Conservation (phyloP, 2,888 invertebrate species). For the Ennomos erosarius region DNA sequence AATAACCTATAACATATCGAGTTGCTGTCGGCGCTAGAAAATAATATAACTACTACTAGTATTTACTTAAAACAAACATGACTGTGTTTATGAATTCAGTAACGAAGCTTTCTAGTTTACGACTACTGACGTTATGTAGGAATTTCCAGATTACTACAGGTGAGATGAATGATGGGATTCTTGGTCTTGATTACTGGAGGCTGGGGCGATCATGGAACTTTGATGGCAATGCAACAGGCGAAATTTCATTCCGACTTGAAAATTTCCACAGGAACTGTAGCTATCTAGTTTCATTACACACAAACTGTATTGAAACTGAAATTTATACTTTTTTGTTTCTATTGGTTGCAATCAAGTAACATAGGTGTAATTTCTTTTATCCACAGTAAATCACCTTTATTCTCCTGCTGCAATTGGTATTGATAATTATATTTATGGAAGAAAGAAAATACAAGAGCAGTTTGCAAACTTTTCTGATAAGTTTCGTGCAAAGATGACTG, state of each 20-base stretch:
- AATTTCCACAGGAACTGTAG: too few relatives aligned
- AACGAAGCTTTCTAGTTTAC: conserved; percentile 50
- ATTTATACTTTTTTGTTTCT: too few relatives aligned
- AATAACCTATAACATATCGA: too few relatives aligned
- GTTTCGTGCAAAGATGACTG: conserved; percentile 89
- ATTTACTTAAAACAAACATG: conserved; percentile 46
- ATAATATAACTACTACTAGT: too few relatives aligned
- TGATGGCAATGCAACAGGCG: too few relatives aligned
- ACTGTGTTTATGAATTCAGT: conserved; percentile 56
- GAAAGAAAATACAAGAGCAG: conserved; percentile 84
- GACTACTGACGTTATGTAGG: conserved; percentile 47
- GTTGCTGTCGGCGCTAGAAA: too few relatives aligned
- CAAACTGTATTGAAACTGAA: too few relatives aligned
- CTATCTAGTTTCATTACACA: too few relatives aligned
- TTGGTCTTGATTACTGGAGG: too few relatives aligned
- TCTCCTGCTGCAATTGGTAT: conserved; percentile 86
- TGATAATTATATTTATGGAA: conserved; percentile 82
- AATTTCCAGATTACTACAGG: conserved; percentile 53
- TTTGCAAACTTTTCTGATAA: conserved; percentile 87
- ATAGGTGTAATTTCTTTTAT: conserved; percentile 28
- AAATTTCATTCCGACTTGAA: too few relatives aligned
- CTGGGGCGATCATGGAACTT: too few relatives aligned
- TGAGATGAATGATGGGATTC: conserved; percentile 27
- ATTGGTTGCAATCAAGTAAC: too few relatives aligned
- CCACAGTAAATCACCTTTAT: conserved; percentile 79